These are phyloP conservation scores for Rhynchophorus ferrugineus DNA, from an alignment of 1,140 invertebrate species.

Conservation along the genomic window DNA sequence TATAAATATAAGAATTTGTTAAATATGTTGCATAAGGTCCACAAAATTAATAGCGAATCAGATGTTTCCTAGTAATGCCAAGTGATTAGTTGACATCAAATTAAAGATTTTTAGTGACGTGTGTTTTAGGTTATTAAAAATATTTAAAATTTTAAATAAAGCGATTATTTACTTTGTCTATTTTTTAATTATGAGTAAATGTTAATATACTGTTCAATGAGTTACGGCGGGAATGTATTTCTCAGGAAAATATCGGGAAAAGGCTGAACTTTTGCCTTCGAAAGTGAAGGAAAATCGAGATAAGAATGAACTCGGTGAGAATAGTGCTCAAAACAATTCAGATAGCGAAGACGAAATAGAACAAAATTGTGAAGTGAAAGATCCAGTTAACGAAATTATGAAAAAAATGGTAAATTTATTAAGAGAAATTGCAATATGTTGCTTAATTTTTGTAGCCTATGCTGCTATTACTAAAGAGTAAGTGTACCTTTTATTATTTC, in stretches of 20 bases:
- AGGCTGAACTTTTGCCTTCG: constrained; percentile 9
- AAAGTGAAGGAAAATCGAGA: constrained; percentile 19
- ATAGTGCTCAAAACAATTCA: constrained; percentile 8
- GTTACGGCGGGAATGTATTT: constrained; percentile 21
- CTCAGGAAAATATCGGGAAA: constrained; percentile 13
- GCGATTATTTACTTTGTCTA: neutral
- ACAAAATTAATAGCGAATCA: too few species aligned
- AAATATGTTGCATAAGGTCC: too few species aligned
- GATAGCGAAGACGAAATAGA: constrained; percentile 13
- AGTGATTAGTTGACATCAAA: constrained; percentile 1
- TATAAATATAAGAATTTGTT: too few species aligned
- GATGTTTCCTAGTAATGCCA: neutral
- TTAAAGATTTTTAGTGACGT: constrained; percentile 7
- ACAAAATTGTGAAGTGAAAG: constrained; percentile 7
- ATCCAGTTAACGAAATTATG: constrained; percentile 14
- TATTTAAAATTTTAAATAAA: neutral
- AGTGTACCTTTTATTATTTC: constrained; percentile 27
- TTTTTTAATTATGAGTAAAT: neutral
- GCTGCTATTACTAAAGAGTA: constrained; percentile 55
- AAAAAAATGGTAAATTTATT: constrained; percentile 35
- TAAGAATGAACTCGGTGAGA: constrained; percentile 17
- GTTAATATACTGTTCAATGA: constrained; percentile 15
- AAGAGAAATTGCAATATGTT: constrained; percentile 40
- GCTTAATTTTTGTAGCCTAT: constrained; percentile 47
- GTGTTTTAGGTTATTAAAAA: constrained; percentile 10